A percentile compares a stretch with the other conserved stretches of the same genome.
Evolutionary conservation across 2,113 vertebrate genomes (phyloP).

Genomic region (Rynchops niger): DNA sequence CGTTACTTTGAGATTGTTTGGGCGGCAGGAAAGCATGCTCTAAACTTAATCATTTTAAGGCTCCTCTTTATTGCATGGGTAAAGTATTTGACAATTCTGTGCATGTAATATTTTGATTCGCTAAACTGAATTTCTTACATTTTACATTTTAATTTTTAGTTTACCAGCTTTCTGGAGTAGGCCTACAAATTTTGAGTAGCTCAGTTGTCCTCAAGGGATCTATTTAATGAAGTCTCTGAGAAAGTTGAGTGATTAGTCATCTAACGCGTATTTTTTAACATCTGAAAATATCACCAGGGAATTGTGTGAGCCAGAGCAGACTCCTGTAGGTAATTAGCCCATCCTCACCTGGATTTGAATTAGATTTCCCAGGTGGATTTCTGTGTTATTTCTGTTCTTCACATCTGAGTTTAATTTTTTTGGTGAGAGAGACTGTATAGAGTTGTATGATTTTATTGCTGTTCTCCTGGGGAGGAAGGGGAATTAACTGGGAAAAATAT

Average conservation of each 20-base stretch:
- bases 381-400: background rate
- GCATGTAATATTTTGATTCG: background rate
- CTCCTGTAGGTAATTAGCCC: background rate
- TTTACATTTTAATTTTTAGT: background rate
- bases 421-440: background rate
- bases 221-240: background rate
- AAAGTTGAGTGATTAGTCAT: constrained; percentile 15
- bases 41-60: background rate
- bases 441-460: background rate
- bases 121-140: background rate
- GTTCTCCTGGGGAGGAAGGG: background rate
- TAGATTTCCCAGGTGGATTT: background rate
- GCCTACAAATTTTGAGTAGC: background rate
- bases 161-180: background rate
- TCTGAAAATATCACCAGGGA: background rate
- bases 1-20: background rate
- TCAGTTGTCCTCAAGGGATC: background rate
- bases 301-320: constrained; percentile 2
- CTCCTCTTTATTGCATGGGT: background rate
- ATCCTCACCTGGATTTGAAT: background rate
- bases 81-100: background rate
- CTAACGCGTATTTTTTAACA: background rate
- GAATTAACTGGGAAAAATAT: background rate
- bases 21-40: background rate
- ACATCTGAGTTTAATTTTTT: background rate